Conservation (phyloP, 2,797 vertebrate genomes). For the Sardinella longiceps region DNA sequence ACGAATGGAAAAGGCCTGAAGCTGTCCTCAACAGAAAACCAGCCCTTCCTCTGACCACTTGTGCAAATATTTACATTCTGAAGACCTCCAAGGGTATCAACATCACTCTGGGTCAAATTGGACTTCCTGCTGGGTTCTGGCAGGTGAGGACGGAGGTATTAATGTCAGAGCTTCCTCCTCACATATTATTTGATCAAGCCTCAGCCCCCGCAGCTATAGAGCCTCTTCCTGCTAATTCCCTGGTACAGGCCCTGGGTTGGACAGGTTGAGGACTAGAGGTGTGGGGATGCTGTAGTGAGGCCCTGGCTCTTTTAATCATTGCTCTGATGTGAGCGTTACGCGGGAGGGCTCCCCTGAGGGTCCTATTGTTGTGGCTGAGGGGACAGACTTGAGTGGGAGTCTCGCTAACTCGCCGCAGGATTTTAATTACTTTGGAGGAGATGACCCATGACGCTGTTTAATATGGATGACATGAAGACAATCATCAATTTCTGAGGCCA, state of each 20-base stretch:
- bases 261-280: background rate
- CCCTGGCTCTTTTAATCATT: conserved; percentile 38
- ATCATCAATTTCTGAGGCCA: conserved; percentile 33
- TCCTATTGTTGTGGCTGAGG: background rate
- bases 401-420: conserved; percentile 20
- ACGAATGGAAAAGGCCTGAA: background rate
- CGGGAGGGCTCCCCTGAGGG: conserved; percentile 32
- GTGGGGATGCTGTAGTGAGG: background rate
- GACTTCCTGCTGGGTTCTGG: background rate
- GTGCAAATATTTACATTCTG: background rate
- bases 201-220: background rate
- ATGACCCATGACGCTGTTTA: conserved; percentile 40
- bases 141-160: background rate
- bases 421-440: conserved; percentile 49
- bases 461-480: conserved; percentile 38
- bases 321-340: conserved; percentile 37
- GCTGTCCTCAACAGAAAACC: background rate
- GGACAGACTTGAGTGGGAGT: background rate
- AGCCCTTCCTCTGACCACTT: background rate
- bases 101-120: conserved; percentile 13
- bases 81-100: background rate
- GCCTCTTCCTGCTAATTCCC: background rate
- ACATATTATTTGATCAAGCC: conserved; percentile 13
- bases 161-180: background rate
- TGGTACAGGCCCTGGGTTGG: background rate